phyloP scores from a whole-genome alignment of 2,113 vertebrate genomes.

The Recurvirostra avosetta region DNA sequence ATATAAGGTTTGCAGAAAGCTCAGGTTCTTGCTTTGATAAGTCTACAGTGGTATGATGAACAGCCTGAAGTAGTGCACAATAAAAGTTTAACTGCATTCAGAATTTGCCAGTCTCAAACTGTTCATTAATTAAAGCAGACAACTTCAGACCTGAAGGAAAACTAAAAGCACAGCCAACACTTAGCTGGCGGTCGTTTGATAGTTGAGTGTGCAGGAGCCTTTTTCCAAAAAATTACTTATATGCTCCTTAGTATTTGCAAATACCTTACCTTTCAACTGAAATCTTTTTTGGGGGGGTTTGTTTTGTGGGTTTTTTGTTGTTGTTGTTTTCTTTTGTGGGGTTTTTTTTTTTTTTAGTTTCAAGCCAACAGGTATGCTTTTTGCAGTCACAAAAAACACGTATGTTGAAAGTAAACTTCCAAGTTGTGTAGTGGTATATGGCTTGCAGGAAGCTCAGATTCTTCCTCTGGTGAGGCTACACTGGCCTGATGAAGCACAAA shows the following conservation, averaged over 20 bases:
- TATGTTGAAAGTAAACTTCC: neutral
- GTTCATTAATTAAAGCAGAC: slow-evolving; percentile 29
- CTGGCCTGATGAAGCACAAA: neutral
- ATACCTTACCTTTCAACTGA: neutral
- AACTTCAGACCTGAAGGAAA: slow-evolving; percentile 38
- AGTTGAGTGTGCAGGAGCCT: neutral
- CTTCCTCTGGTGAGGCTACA: neutral
- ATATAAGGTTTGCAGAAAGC: neutral
- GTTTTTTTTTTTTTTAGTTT: neutral
- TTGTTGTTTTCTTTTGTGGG: too few relatives aligned
- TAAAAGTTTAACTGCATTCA: neutral
- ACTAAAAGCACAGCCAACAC: slow-evolving; percentile 12
- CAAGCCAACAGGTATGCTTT: neutral
- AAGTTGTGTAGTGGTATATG: neutral
- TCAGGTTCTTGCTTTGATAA: neutral
- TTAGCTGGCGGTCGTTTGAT: neutral
- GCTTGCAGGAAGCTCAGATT: neutral
- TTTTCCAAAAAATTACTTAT: neutral
- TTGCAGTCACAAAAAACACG: neutral
- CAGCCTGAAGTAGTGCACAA: neutral
- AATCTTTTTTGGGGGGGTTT: neutral
- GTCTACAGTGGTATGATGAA: neutral
- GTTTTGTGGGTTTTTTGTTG: too few relatives aligned
- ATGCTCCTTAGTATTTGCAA: neutral
- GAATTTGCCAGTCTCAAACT: slow-evolving; percentile 21